A percentile compares a stretch with the other conserved stretches of the same genome.
Conservation (phyloP, 2,888 invertebrate genomes). For the Eretmocerus hayati region DNA sequence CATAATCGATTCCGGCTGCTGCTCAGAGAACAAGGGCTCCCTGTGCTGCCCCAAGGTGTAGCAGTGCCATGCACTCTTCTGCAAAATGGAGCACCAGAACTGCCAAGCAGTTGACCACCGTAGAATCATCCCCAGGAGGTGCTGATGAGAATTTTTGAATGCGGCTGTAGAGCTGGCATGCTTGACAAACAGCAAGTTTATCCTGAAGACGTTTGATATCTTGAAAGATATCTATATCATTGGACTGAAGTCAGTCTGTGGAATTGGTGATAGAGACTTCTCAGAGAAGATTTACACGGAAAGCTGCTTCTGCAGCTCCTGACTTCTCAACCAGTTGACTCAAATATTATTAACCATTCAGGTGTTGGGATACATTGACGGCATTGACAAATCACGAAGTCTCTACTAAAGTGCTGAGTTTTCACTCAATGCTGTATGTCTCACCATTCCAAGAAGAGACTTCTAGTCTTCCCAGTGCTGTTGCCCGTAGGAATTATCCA, state of each 20-base stretch:
- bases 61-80: conserved; percentile 15
- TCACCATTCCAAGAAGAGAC: too few species aligned
- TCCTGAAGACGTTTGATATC: conserved; percentile 12
- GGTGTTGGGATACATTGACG: too few species aligned
- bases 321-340: conserved; percentile 17
- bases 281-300: conserved; percentile 14
- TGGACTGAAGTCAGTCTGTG: conserved; percentile 16
- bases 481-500: too few species aligned
- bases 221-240: conserved; percentile 19
- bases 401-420: too few species aligned
- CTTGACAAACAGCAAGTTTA: conserved; percentile 8
- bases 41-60: not conserved
- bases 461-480: too few species aligned
- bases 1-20: not conserved
- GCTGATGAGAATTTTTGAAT: conserved; percentile 4
- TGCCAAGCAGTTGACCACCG: conserved; percentile 1
- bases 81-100: conserved; percentile 11
- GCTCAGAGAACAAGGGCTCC: conserved; percentile 14
- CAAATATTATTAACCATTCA: too few species aligned
- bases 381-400: too few species aligned
- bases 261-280: conserved; percentile 6
- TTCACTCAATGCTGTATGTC: too few species aligned
- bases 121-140: conserved; percentile 20
- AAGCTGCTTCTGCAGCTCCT: conserved; percentile 1
- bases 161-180: conserved; percentile 13